Conservation (phyloP, 2,888 invertebrate genomes). For the Quadroppia sp. region DNA sequence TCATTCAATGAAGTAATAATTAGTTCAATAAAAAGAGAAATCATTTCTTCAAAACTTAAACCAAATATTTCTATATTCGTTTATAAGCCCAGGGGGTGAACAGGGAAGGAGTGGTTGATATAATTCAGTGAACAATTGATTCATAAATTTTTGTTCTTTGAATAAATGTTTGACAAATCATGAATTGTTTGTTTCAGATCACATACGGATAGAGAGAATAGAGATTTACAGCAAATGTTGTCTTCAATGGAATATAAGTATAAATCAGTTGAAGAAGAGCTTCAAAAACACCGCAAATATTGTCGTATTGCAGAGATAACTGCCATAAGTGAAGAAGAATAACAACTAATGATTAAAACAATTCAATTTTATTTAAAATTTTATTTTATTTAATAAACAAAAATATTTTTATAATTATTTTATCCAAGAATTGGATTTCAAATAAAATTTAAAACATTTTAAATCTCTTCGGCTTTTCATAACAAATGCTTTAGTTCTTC, state of each 20-base stretch:
- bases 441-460: too few species aligned
- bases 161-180: too few species aligned
- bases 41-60: too few species aligned
- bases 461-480: neutral
- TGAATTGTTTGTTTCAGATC: neutral
- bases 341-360: neutral
- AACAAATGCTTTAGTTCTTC: slow-evolving; percentile 31
- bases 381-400: too few species aligned
- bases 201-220: slow-evolving; percentile 6
- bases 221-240: neutral
- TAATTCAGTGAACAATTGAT: neutral
- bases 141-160: neutral
- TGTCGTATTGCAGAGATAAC: slow-evolving; percentile 8
- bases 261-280: slow-evolving; percentile 22
- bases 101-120: too few species aligned
- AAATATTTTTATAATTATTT: slow-evolving; percentile 6
- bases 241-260: slow-evolving; percentile 8
- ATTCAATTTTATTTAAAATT: too few species aligned
- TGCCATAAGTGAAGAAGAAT: slow-evolving; percentile 6
- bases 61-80: too few species aligned
- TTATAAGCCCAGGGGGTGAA: too few species aligned
- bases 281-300: neutral
- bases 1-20: too few species aligned
- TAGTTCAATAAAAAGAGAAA: too few species aligned
- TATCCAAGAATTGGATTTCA: too few species aligned